Evolutionary conservation across 92 coral and sea anemone genomes (phyloP).

Genomic region (Phenganax stokvisi): DNA sequence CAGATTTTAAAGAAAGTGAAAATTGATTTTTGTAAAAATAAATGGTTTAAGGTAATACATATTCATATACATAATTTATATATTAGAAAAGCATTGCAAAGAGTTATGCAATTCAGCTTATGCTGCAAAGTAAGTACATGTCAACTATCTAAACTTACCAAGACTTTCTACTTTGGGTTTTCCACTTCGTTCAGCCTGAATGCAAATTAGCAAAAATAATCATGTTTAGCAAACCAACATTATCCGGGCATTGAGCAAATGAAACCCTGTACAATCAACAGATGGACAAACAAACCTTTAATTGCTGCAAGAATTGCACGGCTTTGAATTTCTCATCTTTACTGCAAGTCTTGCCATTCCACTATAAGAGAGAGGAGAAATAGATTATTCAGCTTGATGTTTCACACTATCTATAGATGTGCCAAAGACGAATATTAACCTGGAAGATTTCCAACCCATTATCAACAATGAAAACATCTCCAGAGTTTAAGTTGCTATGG

Average conservation of each 20-base stretch:
- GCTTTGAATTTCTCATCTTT: conserved; percentile 52
- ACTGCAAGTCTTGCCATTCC: conserved; percentile 47
- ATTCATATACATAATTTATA: no score
- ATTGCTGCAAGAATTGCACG: conserved; percentile 31
- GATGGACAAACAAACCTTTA: conserved; percentile 27
- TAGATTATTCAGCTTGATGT: neutral
- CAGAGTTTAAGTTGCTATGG: conserved; percentile 2
- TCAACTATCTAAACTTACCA: conserved; percentile 42
- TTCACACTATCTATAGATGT: neutral
- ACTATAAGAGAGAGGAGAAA: conserved; percentile 10
- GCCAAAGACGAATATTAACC: neutral
- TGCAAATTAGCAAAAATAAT: neutral
- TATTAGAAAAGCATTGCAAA: no score
- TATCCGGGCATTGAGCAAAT: neutral
- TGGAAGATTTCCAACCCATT: conserved; percentile 31
- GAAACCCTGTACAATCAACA: neutral
- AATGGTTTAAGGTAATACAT: no score
- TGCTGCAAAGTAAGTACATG: no score
- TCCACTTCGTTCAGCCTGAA: conserved; percentile 60
- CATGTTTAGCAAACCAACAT: neutral
- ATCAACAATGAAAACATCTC: conserved; percentile 37
- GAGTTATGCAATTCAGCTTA: no score
- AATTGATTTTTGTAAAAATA: no score
- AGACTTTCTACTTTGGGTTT: conserved; percentile 50
- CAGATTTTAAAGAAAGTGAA: no score